Conservation (phyloP, 92 coral and sea anemone genomes). For the Epizoanthus rinbou region DNA sequence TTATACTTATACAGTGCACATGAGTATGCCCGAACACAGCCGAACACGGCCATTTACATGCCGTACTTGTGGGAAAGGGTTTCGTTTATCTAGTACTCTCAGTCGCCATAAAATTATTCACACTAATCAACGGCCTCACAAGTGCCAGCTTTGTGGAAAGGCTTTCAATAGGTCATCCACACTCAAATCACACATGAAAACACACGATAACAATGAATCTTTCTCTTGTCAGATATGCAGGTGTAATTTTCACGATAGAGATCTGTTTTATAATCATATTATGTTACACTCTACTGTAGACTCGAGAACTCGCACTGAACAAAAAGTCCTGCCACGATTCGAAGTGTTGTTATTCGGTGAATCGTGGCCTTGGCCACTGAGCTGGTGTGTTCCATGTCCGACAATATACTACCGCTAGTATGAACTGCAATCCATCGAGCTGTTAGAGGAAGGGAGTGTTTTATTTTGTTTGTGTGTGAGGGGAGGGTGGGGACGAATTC, state of each 20-base stretch:
- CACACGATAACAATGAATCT: not conserved
- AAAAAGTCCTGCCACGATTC: not conserved
- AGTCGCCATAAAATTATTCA: conserved; percentile 51
- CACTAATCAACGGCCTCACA: conserved; percentile 50
- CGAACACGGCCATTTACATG: conserved; percentile 44
- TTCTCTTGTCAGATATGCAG: conserved; percentile 1
- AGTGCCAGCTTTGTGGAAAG: conserved; percentile 42
- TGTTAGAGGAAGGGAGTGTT: too few species aligned
- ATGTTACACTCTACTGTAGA: not conserved
- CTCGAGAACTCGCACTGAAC: not conserved
- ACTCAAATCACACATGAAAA: conserved; percentile 40
- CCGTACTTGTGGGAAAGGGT: conserved; percentile 52
- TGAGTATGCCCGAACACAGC: conserved; percentile 51
- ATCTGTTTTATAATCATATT: not conserved
- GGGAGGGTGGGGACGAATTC: too few species aligned
- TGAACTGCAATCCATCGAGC: too few species aligned
- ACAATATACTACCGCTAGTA: not conserved
- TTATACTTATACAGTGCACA: conserved; percentile 43
- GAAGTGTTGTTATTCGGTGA: not conserved
- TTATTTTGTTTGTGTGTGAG: too few species aligned
- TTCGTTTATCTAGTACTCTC: conserved; percentile 54
- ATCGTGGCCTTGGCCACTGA: too few species aligned
- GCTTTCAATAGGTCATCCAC: conserved; percentile 52
- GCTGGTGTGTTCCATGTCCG: not conserved
- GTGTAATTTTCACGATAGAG: conserved; percentile 5